A percentile compares a stretch with the other conserved stretches of the same genome.
These are phyloP conservation scores for Poecilia gillii DNA, from an alignment of 2,797 vertebrate genomes.

Conservation along the genomic window DNA sequence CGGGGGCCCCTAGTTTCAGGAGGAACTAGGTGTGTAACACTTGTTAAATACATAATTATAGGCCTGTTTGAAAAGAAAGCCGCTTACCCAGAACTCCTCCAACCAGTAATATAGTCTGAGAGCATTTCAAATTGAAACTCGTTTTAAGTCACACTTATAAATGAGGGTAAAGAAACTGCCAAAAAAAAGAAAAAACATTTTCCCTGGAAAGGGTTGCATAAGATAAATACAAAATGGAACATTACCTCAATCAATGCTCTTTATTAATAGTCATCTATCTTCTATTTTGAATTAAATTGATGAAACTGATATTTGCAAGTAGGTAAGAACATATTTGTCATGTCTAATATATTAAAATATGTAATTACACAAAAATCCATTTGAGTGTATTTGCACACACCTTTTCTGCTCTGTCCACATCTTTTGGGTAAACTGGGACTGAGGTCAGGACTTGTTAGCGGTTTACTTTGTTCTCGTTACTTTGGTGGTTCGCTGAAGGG, in stretches of 20 bases:
- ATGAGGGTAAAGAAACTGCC: background rate
- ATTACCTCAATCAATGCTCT: background rate
- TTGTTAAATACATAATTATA: constrained; percentile 54
- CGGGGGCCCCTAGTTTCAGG: constrained; percentile 21
- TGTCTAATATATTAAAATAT: background rate
- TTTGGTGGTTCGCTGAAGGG: background rate
- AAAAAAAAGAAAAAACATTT: background rate
- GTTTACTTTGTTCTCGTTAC: background rate
- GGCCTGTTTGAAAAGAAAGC: constrained; percentile 20
- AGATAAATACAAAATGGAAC: background rate
- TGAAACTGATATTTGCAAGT: background rate
- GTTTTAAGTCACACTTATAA: constrained; percentile 5
- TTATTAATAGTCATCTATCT: background rate
- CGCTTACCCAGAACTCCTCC: constrained; percentile 11
- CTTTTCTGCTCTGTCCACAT: background rate
- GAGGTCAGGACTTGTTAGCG: background rate
- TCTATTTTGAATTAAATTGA: background rate
- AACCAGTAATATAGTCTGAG: constrained; percentile 26
- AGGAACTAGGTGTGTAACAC: constrained; percentile 39
- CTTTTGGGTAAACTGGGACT: background rate
- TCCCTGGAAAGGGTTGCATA: background rate
- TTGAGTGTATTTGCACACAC: background rate
- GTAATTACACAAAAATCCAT: background rate
- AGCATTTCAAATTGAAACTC: constrained; percentile 11
- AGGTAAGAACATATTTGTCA: background rate